Percentiles rank a stretch among this genome's conserved stretches.
These are phyloP conservation scores for Campoletis raptor DNA, from an alignment of 2,888 invertebrate genomes.

Conservation along the genomic window DNA sequence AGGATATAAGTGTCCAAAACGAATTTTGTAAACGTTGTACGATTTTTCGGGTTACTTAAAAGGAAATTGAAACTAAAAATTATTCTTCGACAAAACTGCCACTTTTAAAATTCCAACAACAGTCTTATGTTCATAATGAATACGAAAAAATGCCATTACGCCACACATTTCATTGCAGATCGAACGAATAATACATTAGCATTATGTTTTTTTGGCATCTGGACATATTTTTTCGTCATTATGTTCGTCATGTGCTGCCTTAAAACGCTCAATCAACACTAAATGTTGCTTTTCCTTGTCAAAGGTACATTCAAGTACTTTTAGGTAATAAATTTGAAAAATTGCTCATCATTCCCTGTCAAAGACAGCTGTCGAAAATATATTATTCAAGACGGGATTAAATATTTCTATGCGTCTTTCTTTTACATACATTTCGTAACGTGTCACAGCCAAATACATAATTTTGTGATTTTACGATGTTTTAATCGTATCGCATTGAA, in stretches of 20 bases:
- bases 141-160: too few species aligned
- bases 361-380: background rate
- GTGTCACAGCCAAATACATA: background rate
- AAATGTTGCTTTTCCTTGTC: too few species aligned
- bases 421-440: background rate
- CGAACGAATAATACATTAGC: too few species aligned
- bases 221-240: too few species aligned
- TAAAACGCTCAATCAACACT: background rate
- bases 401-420: too few species aligned
- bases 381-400: background rate
- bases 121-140: too few species aligned
- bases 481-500: too few species aligned
- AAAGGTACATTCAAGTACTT: too few species aligned
- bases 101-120: background rate
- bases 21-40: background rate
- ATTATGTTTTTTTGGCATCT: too few species aligned
- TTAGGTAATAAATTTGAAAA: background rate
- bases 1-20: background rate
- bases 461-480: background rate
- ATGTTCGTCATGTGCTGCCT: background rate
- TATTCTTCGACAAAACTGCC: background rate
- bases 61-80: background rate
- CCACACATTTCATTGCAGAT: too few species aligned
- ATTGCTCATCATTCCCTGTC: too few species aligned
- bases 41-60: background rate